These are phyloP conservation scores for Carettochelys insculpta DNA, from an alignment of 2,113 vertebrate genomes.

Conservation along the genomic window DNA sequence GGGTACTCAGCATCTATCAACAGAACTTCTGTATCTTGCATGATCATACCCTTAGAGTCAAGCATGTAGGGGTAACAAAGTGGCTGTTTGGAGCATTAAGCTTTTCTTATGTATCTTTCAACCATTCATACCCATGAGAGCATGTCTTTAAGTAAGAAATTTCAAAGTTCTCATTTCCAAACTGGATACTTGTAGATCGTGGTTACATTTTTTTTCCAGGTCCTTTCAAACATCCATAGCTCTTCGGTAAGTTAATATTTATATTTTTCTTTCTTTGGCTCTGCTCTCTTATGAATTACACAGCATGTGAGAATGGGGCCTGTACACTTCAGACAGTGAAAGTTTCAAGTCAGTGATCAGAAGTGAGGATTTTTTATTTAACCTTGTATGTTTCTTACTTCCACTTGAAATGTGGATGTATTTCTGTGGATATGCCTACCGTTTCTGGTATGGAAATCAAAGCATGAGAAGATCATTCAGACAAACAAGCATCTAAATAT, in stretches of 20 bases:
- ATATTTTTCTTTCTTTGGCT: neutral
- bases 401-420: neutral
- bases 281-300: neutral
- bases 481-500: neutral
- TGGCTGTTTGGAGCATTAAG: neutral
- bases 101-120: accelerated
- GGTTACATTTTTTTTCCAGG: neutral
- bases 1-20: neutral
- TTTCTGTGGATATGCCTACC: neutral
- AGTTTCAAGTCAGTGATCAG: neutral
- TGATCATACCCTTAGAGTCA: neutral
- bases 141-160: neutral
- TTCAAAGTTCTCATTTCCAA: neutral
- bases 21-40: neutral
- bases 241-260: neutral
- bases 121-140: neutral
- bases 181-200: neutral
- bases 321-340: neutral
- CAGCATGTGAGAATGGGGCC: neutral
- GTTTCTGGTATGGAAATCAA: neutral
- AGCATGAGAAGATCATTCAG: neutral
- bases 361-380: neutral
- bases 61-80: accelerated
- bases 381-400: neutral
- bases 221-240: neutral